Evolutionary conservation across 1,140 invertebrate genomes (phyloP).

Genomic region (Antheraea mylitta): DNA sequence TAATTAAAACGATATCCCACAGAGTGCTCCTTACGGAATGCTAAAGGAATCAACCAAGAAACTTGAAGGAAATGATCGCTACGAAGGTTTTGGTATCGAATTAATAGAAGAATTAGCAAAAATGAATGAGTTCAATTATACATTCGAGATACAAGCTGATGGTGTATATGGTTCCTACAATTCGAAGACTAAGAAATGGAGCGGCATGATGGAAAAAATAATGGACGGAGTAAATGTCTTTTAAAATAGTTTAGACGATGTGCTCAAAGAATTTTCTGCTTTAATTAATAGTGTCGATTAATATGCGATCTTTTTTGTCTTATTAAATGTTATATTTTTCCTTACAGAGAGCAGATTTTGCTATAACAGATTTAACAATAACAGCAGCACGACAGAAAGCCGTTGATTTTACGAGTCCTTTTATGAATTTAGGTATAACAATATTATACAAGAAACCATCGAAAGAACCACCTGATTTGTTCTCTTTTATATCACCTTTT

Average conservation of each 20-base stretch:
- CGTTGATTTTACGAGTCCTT: constrained; percentile 95
- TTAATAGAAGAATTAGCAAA: constrained; percentile 88
- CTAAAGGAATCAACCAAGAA: constrained; percentile 85
- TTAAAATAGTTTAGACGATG: constrained; percentile 23
- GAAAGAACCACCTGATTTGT: constrained; percentile 89
- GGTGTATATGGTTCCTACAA: constrained; percentile 87
- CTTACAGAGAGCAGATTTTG: constrained; percentile 89
- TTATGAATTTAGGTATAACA: constrained; percentile 93
- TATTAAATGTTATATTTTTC: neutral
- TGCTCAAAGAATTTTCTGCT: neutral
- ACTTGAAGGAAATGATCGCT: constrained; percentile 89
- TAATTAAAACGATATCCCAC: constrained; percentile 23
- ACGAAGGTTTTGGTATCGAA: constrained; percentile 86
- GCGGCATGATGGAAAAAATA: constrained; percentile 94
- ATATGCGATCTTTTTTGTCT: neutral
- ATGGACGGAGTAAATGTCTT: constrained; percentile 82
- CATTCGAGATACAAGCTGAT: constrained; percentile 89
- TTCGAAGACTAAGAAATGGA: constrained; percentile 86
- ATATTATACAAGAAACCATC: constrained; percentile 91
- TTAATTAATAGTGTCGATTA: neutral
- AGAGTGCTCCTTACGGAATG: constrained; percentile 94
- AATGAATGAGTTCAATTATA: constrained; percentile 93
- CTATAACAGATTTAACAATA: constrained; percentile 94
- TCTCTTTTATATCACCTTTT: constrained; percentile 94
- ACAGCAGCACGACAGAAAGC: constrained; percentile 90